Conservation (phyloP, 2,797 vertebrate genomes). For the Gambusia yucatana region DNA sequence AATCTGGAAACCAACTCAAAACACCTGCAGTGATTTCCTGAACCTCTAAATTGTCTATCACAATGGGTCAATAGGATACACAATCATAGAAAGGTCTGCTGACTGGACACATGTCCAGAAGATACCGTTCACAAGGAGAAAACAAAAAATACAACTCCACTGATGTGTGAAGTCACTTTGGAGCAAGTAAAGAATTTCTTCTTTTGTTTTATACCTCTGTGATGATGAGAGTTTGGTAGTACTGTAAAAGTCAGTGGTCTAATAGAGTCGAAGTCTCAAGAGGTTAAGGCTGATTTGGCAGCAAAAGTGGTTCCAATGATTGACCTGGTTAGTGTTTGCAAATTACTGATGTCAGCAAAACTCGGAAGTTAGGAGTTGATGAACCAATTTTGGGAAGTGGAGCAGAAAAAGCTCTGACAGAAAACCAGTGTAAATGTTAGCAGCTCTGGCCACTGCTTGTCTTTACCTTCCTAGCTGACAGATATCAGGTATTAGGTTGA, state of each 20-base stretch:
- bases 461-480: background rate
- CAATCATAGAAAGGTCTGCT: no score
- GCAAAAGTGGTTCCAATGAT: background rate
- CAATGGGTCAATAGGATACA: no score
- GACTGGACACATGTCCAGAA: no score
- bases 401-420: constrained; percentile 13
- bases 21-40: no score
- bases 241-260: background rate
- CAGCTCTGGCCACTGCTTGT: background rate
- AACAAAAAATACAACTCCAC: background rate
- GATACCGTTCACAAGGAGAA: background rate
- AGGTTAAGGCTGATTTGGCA: background rate
- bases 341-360: background rate
- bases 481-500: background rate
- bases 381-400: background rate
- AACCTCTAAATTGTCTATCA: no score
- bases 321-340: background rate
- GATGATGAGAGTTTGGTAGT: background rate
- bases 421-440: constrained; percentile 1
- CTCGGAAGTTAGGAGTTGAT: background rate
- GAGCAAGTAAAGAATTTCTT: background rate
- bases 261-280: background rate
- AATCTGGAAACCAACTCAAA: no score
- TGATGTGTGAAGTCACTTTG: no score
- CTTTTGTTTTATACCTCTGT: background rate